Conservation (phyloP, 2,113 vertebrate genomes). For the Euleptes europaea region DNA sequence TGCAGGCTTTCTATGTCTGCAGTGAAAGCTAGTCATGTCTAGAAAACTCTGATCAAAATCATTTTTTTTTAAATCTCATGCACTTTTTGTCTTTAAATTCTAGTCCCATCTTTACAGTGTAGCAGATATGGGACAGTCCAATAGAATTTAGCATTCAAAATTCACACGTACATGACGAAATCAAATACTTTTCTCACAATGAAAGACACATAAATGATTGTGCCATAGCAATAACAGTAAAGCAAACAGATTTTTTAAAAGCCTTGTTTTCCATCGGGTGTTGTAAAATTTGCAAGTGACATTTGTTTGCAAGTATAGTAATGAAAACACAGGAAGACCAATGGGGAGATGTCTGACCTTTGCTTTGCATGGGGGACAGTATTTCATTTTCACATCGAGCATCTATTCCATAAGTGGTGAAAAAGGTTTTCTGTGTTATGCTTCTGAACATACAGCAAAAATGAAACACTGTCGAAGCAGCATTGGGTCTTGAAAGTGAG, state of each 20-base stretch:
- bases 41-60: too few relatives aligned
- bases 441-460: conserved; percentile 12
- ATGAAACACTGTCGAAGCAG: conserved; percentile 26
- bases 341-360: conserved; percentile 37
- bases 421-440: conserved; percentile 12
- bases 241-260: conserved; percentile 28
- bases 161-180: conserved; percentile 13
- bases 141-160: not conserved
- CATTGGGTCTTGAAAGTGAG: not conserved
- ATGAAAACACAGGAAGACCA: conserved; percentile 36
- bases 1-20: too few relatives aligned
- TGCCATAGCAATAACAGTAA: conserved; percentile 22
- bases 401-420: conserved; percentile 33
- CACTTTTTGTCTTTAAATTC: not conserved
- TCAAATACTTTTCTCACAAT: not conserved
- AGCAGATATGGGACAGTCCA: conserved; percentile 7
- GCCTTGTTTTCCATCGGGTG: conserved; percentile 44
- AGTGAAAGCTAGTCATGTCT: too few relatives aligned
- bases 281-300: conserved; percentile 31
- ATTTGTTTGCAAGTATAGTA: conserved; percentile 36
- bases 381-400: conserved; percentile 18
- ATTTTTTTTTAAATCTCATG: too few relatives aligned
- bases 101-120: not conserved
- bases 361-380: not conserved
- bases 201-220: conserved; percentile 43